Base-by-base conservation (phyloP, 2,113 vertebrate species). In the Nesospiza acunhae region DNA sequence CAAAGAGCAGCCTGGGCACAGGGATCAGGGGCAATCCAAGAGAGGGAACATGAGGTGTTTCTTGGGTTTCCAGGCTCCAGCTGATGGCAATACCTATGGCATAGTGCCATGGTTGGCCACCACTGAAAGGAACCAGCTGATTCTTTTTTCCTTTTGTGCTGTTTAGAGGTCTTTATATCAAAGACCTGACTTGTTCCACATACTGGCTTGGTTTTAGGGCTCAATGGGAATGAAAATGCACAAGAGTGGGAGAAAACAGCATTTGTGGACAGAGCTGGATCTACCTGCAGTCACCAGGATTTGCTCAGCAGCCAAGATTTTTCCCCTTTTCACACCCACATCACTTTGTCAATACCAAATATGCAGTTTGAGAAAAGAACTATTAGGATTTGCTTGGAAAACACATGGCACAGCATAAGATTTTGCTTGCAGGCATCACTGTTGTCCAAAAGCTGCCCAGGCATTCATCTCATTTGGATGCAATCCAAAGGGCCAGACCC, bases 341-440 rank as follows among this genome's bases (percentile, higher is more conserved):
- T 35, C 35, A 64, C 26, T n/a, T 56, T 56, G 55, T 10, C 49
- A 64, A 73, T 11, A 56, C 6, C 41, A 58, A 70, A 69, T 7
- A 39, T 0, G 8, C 7, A 24, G n/a, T 50, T n/a, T 68, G 44
- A 80, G 44, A 44, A 86, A 73, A 24, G 9, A 19, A 80, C 53
- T n/a, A 20, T 2, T 35, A 59, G 37, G 9, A 31, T 93, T 60
- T 73, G 15, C 49, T 72, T 41, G 53, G 69, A 64, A 89, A 89
- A 52, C 16, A 55, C 22, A 10, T 1, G 2, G 35, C 8, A 52
- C 15, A 55, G 56, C 2, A 0, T 15, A 30, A 83, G 21, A 41
- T 49, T 33, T 35, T 24, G 24, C 52, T 59, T 59, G 39, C 1
- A 2, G 28, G 20, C 10, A 59, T n/a, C 44, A 10, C 33, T 50